Conservation (phyloP, 2,113 vertebrate genomes). For the Lampris megalopsis region DNA sequence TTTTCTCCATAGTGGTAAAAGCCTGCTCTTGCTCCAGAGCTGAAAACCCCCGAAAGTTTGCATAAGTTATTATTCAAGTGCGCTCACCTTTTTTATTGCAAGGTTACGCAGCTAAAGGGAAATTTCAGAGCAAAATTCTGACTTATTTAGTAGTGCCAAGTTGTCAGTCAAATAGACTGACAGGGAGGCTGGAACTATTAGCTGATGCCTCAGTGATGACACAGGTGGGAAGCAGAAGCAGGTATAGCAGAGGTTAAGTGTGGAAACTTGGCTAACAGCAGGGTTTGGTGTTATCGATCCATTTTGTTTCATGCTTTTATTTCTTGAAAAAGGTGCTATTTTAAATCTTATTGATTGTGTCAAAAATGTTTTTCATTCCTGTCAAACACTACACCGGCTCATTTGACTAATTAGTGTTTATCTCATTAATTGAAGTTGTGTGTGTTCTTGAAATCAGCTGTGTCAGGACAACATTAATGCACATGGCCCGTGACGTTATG, state of each 20-base stretch:
- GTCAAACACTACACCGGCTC: no score
- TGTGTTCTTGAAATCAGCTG: no score
- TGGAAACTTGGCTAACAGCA: neutral
- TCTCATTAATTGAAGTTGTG: no score
- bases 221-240: neutral
- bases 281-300: neutral
- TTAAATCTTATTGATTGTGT: no score
- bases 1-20: neutral
- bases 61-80: slow-evolving; percentile 6
- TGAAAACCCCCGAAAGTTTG: neutral
- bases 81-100: neutral
- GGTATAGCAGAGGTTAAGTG: neutral
- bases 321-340: no score
- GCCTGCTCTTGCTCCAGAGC: neutral
- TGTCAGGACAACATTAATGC: no score
- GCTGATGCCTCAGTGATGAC: neutral
- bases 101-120: slow-evolving; percentile 4
- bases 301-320: neutral
- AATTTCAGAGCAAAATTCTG: slow-evolving; percentile 8
- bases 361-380: no score
- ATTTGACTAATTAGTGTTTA: no score
- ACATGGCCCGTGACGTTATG: no score
- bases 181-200: slow-evolving; percentile 1
- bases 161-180: slow-evolving; percentile 31
- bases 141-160: slow-evolving; percentile 17